These are phyloP conservation scores for Heliothis virescens DNA, from an alignment of 1,140 invertebrate species.

Conservation along the genomic window DNA sequence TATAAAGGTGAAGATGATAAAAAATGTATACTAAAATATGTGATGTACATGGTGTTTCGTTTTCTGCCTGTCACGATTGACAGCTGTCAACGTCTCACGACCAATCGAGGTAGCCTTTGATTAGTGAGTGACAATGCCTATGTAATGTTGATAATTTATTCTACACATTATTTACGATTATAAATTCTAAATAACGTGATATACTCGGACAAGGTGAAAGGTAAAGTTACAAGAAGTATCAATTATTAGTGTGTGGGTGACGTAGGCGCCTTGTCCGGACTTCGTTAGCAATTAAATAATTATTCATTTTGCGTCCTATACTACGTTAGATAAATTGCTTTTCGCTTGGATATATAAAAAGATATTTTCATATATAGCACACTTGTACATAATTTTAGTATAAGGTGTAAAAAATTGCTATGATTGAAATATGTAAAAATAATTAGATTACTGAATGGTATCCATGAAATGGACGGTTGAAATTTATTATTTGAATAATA, in stretches of 20 bases:
- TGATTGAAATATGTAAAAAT: slow-evolving; percentile 50
- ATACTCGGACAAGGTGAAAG: slow-evolving; percentile 29
- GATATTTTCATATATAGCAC: slow-evolving; percentile 66
- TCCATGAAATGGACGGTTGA: slow-evolving; percentile 70
- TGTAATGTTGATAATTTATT: slow-evolving; percentile 50
- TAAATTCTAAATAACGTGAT: slow-evolving; percentile 49
- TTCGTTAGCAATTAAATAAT: slow-evolving; percentile 45
- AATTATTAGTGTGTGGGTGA: slow-evolving; percentile 36
- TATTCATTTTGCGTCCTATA: slow-evolving; percentile 61
- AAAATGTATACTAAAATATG: slow-evolving; percentile 38
- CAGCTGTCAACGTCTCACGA: slow-evolving; percentile 41
- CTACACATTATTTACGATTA: slow-evolving; percentile 48
- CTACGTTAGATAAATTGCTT: slow-evolving; percentile 57
- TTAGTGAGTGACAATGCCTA: slow-evolving; percentile 29
- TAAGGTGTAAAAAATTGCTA: slow-evolving; percentile 76
- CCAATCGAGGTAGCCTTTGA: slow-evolving; percentile 31
- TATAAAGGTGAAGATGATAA: slow-evolving; percentile 1
- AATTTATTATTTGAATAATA: slow-evolving; percentile 47
- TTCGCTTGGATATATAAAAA: slow-evolving; percentile 59
- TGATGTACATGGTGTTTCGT: slow-evolving; percentile 41
- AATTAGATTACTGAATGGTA: slow-evolving; percentile 44
- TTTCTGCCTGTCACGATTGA: slow-evolving; percentile 37
- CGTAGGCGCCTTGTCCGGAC: slow-evolving; percentile 30
- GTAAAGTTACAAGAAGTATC: slow-evolving; percentile 31
- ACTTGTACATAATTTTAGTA: slow-evolving; percentile 73